A percentile compares a stretch with the other conserved stretches of the same genome.
Evolutionary conservation across 2,113 vertebrate species (phyloP).

Genomic region (Macquaria australasica): DNA sequence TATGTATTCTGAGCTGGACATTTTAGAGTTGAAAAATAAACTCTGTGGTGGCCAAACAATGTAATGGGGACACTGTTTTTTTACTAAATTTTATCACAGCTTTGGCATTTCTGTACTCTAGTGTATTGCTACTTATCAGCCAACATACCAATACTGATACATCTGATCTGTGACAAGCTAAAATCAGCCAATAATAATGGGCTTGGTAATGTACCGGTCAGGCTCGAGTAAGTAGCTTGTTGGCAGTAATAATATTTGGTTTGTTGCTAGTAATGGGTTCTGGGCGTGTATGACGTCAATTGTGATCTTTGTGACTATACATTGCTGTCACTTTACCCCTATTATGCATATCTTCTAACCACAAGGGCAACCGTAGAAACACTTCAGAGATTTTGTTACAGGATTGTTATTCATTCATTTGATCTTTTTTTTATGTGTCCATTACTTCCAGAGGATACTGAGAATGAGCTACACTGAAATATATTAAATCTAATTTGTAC

Average conservation of each 20-base stretch:
- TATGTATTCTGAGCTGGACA: neutral
- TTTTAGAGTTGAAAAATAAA: neutral
- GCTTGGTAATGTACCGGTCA: neutral
- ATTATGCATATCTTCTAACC: slow-evolving; percentile 23
- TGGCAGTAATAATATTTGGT: neutral
- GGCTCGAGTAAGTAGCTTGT: neutral
- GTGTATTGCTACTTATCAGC: neutral
- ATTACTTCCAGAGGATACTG: neutral
- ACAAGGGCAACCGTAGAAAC: slow-evolving; percentile 4
- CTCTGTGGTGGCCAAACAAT: neutral
- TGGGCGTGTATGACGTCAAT: neutral
- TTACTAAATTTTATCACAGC: neutral
- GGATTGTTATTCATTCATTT: slow-evolving; percentile 13
- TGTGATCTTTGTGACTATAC: slow-evolving; percentile 14
- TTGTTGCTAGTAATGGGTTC: slow-evolving; percentile 13
- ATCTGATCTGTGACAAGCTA: neutral
- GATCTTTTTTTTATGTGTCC: slow-evolving; percentile 4
- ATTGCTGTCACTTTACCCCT: slow-evolving; percentile 2
- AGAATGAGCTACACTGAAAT: neutral
- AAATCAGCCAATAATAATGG: neutral
- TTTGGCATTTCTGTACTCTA: neutral
- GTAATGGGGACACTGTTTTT: neutral
- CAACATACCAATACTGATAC: neutral
- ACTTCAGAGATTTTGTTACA: neutral
- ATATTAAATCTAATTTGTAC: neutral